Evolutionary conservation across 2,888 invertebrate genomes (phyloP), one percentile per base, ranked within the genome.

Genomic region (Phortica magna): DNA sequence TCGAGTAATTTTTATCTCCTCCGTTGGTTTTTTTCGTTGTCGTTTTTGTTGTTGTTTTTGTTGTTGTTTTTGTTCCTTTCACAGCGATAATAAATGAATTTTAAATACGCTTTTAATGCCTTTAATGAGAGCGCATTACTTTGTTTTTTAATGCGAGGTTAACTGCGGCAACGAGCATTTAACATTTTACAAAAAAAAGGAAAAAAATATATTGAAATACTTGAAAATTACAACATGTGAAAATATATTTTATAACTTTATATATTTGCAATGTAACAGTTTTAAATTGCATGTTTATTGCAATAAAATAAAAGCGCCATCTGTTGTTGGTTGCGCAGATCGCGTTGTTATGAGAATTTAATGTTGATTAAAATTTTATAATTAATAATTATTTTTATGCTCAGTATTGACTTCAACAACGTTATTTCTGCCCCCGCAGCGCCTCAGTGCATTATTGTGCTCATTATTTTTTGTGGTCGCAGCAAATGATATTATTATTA

Each of bases 121-220:
- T 79, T 84, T 85, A 85, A 85, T 85, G 84, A 85, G 84, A 82
- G 74, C 53, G 55, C 55, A 53, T 55, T 71, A 55, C 39, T 71
- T 39, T 48, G 53, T 42, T 31, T 68, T 71, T 71, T 71, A 71
- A 71, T 55, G 70, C 53, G 70, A 71, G 70, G 70, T 71, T 71
- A 71, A 71, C 70, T 31, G 19, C 1, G n/a, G 17, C 41, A 17
- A 41, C 19, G 22, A 22, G 41, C 65, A 65, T 65, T 1, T 17
- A 55, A 55, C 1, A 31, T 31, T 31, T 31, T 55, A 7, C 55
- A 17, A n/a, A 61, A 61, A 61, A 22, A 61, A 19, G 7, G 19
- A 41, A 3, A n/a, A 65, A 65, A 5, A 14, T 67, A 42, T 7
- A 2, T n/a, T 59, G 7, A 7, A 59, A 59, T 59, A n/a, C 48